Conservation (phyloP, 1,140 invertebrate genomes). For the Maconellicoccus hirsutus region DNA sequence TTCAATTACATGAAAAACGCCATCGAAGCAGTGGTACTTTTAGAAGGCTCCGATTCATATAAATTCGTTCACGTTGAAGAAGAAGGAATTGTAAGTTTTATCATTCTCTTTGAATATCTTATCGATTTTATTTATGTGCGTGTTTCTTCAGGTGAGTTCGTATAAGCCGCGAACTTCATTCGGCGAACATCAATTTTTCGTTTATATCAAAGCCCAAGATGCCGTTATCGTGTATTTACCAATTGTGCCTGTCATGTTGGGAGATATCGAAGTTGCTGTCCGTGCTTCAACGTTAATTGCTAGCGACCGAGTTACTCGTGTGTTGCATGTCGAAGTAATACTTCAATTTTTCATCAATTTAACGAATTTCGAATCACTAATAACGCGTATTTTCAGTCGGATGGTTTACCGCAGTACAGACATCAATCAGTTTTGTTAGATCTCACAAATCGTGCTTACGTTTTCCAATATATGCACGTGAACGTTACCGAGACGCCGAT, state of each 20-base stretch:
- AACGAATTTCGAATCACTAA: conserved; percentile 19
- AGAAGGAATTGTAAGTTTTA: conserved; percentile 60
- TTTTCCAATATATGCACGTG: conserved; percentile 90
- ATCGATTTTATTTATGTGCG: conserved; percentile 17
- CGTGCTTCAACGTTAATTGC: conserved; percentile 77
- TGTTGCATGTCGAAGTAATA: conserved; percentile 58
- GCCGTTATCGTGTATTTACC: conserved; percentile 74
- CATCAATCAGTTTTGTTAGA: conserved; percentile 87
- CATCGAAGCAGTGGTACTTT: conserved; percentile 72
- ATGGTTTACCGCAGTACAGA: conserved; percentile 79
- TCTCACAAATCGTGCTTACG: conserved; percentile 79
- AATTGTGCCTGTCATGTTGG: conserved; percentile 69
- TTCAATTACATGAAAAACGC: conserved; percentile 84
- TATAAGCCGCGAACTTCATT: conserved; percentile 77
- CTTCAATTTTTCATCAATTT: neutral
- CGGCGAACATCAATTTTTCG: conserved; percentile 87
- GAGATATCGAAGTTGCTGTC: conserved; percentile 66
- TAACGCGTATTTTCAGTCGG: conserved; percentile 46
- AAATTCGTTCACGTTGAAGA: conserved; percentile 91
- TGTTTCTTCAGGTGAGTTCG: conserved; percentile 42
- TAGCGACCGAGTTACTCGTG: conserved; percentile 58
- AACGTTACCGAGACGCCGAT: conserved; percentile 84
- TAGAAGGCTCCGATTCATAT: conserved; percentile 75
- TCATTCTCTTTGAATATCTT: conserved; percentile 27
- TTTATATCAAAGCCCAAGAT: conserved; percentile 72